Base-by-base conservation (phyloP, 2,888 invertebrate genomes). In the Griposia aprilina region DNA sequence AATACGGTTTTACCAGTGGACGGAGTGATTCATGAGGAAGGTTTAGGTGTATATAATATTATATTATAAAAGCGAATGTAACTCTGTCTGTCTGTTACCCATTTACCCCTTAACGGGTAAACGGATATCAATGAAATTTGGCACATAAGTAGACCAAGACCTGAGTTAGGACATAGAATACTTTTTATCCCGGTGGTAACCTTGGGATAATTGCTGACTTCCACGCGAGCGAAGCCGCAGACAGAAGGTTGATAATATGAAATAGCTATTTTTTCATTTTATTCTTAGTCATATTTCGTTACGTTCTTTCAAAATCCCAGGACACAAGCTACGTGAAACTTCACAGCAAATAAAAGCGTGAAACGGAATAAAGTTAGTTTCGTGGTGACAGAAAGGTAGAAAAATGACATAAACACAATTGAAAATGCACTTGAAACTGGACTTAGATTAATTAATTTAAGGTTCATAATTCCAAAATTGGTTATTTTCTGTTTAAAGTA, bases 351-450 rank as follows among this genome's bases (percentile, higher is more conserved):
- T n/a, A 66, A 57, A 36, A 62, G 26, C 36, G 36, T 7, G 4
- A 65, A 80, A 52, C 30, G 1, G 20, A 78, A 80, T 70, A 52
- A 60, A 72, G 17, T 67, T 67, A 55, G 20, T 70, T 30, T 17
- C 17, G 57, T 17, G 20, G n/a, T n/a, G 36, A 48, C 26, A 20
- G 10, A 26, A 66, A 66, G 45, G 13, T 55, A 15, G 1, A n/a
- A 36, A 63, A 63, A 67, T 8, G n/a, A 15, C 36, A 13, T 41
- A 17, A 48, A 41, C 52, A 26, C 52, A 23, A 17, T 2, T 52
- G 5, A 15, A 36, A 8, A 41, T 20, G 11, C 36, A 74, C 17
- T 74, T 59, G 13, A 70, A 55, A 74, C 11, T 55, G n/a, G 20
- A 69, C 52, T 59, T 20, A 45, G 10, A 8, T 2, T 1, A 23